A percentile compares a stretch with the other conserved stretches of the same genome.
Evolutionary conservation across 2,888 invertebrate genomes (phyloP).

Genomic region (Lasiommata megera): DNA sequence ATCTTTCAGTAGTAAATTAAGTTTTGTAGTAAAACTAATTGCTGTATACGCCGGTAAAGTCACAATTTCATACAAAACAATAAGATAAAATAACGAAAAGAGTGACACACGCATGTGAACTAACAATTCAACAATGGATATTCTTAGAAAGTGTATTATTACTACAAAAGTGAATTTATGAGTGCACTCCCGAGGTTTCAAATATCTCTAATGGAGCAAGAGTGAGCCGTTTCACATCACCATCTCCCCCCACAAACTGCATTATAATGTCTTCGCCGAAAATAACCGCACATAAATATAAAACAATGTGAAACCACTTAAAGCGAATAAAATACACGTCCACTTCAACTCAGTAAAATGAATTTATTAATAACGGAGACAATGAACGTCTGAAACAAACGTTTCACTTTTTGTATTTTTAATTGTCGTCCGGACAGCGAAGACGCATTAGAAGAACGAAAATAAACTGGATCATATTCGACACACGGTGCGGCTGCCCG

Average conservation of each 20-base stretch:
- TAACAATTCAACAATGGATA: conserved; percentile 42
- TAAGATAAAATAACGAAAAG: not conserved
- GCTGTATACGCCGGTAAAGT: no score
- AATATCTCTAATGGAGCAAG: conserved; percentile 79
- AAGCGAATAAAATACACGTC: conserved; percentile 82
- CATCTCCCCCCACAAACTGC: conserved; percentile 80
- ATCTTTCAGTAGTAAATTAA: no score
- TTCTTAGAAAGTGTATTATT: conserved; percentile 65
- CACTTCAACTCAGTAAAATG: conserved; percentile 79
- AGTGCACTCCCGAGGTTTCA: conserved; percentile 79
- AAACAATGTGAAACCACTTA: conserved; percentile 82
- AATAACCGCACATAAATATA: conserved; percentile 81
- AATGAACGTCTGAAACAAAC: conserved; percentile 81
- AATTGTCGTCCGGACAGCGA: conserved; percentile 77
- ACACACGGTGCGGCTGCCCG: conserved; percentile 40
- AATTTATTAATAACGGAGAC: conserved; percentile 82
- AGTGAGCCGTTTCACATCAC: conserved; percentile 77
- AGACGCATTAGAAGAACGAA: conserved; percentile 78
- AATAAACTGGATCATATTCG: conserved; percentile 79
- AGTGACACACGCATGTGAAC: conserved; percentile 11
- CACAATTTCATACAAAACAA: not conserved
- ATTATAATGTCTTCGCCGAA: conserved; percentile 78
- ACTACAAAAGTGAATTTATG: conserved; percentile 78
- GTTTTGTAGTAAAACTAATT: no score
- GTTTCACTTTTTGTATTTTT: conserved; percentile 80